Evolutionary conservation across 2,797 vertebrate genomes (phyloP).

Genomic region (Epinephelus awoara): DNA sequence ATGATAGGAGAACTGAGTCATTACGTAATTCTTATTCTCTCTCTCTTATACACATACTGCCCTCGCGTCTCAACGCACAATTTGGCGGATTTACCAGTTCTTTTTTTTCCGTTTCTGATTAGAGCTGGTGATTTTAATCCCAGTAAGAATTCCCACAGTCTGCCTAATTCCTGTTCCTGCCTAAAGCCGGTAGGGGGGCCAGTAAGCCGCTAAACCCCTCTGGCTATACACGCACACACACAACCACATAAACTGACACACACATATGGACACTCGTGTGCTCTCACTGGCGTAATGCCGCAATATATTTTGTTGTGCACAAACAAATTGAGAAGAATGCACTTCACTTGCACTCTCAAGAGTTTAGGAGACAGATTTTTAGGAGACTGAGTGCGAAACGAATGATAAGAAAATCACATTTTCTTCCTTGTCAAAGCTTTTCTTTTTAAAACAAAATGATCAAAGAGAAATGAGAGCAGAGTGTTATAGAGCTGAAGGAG

Average conservation of each 20-base stretch:
- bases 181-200: slow-evolving; percentile 70
- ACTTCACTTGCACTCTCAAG: slow-evolving; percentile 15
- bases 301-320: slow-evolving; percentile 9
- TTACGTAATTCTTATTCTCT: slow-evolving; percentile 68
- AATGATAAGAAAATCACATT: slow-evolving; percentile 16
- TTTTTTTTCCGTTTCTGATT: slow-evolving; percentile 64
- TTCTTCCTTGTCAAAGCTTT: slow-evolving; percentile 38
- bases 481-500: neutral
- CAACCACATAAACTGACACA: slow-evolving; percentile 40
- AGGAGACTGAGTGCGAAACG: slow-evolving; percentile 11
- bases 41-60: slow-evolving; percentile 23
- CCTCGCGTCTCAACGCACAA: slow-evolving; percentile 45
- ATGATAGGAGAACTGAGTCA: slow-evolving; percentile 46
- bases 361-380: slow-evolving; percentile 24
- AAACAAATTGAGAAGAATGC: slow-evolving; percentile 20
- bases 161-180: slow-evolving; percentile 75
- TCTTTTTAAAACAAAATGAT: slow-evolving; percentile 18
- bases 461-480: slow-evolving; percentile 7
- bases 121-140: slow-evolving; percentile 76
- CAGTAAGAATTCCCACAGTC: slow-evolving; percentile 81
- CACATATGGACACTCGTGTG: slow-evolving; percentile 33
- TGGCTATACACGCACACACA: slow-evolving; percentile 34
- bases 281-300: slow-evolving; percentile 9
- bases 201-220: slow-evolving; percentile 74
- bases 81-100: slow-evolving; percentile 55